Conservation (phyloP, 2,113 vertebrate species). For the Anhinga rufa region DNA sequence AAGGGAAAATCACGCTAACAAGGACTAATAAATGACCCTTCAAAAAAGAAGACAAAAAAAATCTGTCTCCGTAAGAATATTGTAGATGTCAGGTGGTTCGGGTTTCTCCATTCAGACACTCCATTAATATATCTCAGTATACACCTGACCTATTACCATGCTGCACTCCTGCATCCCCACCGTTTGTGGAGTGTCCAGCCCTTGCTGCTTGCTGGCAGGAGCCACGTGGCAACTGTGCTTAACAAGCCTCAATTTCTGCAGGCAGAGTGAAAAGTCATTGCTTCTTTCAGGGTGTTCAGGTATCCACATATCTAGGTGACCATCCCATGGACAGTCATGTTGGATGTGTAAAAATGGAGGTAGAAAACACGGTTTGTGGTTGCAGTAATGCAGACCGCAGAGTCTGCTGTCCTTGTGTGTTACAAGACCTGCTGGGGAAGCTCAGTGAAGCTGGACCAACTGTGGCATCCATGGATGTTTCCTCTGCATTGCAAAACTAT, state of each 20-base stretch:
- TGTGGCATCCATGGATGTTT: not conserved
- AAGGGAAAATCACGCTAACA: not conserved
- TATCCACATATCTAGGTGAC: not conserved
- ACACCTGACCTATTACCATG: too few species aligned
- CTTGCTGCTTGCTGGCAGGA: not conserved
- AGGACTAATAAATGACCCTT: not conserved
- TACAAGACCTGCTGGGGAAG: not conserved
- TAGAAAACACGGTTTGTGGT: not conserved
- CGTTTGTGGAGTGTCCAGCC: too few species aligned
- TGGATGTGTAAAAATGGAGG: not conserved
- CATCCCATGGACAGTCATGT: accelerated
- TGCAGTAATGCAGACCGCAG: not conserved
- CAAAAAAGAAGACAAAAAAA: not conserved
- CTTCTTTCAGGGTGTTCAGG: not conserved
- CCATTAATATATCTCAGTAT: not conserved
- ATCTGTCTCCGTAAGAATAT: too few species aligned
- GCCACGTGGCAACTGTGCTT: not conserved
- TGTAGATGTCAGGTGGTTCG: not conserved
- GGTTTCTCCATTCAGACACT: not conserved
- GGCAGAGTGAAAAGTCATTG: not conserved
- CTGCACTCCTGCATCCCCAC: not conserved
- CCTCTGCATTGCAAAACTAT: not conserved
- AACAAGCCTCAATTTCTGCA: not conserved
- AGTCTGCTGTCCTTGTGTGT: not conserved
- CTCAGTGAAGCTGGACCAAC: not conserved